Base-by-base conservation (phyloP, 2,113 vertebrate species). In the Eolophus roseicapilla region DNA sequence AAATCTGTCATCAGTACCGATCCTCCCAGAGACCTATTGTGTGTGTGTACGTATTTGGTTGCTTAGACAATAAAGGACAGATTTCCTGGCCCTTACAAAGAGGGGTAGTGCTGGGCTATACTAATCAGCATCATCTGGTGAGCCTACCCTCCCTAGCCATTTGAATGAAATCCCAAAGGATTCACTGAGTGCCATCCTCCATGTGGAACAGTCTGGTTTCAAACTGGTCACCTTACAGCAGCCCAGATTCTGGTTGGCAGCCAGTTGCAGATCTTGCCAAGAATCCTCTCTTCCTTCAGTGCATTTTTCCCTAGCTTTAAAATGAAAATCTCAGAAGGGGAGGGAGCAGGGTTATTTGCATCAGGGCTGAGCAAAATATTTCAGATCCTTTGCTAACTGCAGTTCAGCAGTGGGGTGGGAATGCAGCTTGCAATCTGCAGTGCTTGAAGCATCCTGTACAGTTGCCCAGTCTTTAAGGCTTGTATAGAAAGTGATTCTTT, bases 91-190 rank as follows among this genome's bases (percentile, higher is more conserved):
- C 4, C 82, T 78, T 37, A 44, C 73, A 76, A 88, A 93, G 65
- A 57, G 17, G 47, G 49, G 19, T 85, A 78, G 69, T 86, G 91
- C 83, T 96, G 86, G 97, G 87, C 92, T 96, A 92, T 87, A 91
- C 80, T 95, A 95, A 96, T 96, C 17, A 31, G 90, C 94, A 97
- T 97, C 94, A 94, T 90, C 91, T 96, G 93, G 86, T 78, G 85
- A 93, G 86, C 93, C 91, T 92, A 9, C 55, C 62, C 82, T 93
- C 88, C 73, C 86, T 3, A 4, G 33, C 80, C 73, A 73, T 84
- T 86, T 69, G 83, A 95, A 92, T 76, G 69, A 71, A 68, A 57
- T 81, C 94, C 93, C 81, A 12, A 70, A 2, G 52, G 92, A 68
- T 81, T 90, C 3, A 0, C 17, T 0, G 3, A 94, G 88, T 11